Evolutionary conservation across 1,140 invertebrate genomes (phyloP).

Genomic region (Drosophila repletoides): DNA sequence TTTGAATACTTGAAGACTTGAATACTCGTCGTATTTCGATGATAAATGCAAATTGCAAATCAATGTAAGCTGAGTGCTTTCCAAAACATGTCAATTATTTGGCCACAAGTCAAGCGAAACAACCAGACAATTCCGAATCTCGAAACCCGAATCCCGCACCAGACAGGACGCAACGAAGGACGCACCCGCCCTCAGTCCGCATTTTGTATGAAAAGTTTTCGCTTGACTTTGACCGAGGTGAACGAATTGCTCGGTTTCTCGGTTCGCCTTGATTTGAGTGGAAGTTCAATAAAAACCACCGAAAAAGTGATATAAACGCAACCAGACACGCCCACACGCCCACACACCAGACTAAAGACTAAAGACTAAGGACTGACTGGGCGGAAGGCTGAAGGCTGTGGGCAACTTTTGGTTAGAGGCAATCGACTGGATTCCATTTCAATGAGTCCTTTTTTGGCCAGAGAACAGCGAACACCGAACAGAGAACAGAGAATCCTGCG

Average conservation of each 20-base stretch:
- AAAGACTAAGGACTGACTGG: no score
- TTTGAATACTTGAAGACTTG: no score
- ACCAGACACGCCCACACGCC: conserved; percentile 10
- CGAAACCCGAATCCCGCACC: no score
- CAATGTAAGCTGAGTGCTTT: conserved; percentile 11
- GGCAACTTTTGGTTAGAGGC: conserved; percentile 10
- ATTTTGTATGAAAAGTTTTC: conserved; percentile 1
- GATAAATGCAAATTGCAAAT: conserved; percentile 33
- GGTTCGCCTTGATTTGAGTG: conserved; percentile 8
- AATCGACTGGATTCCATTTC: conserved; percentile 2
- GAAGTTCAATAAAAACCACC: neutral
- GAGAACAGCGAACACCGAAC: neutral
- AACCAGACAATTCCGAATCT: conserved; percentile 3
- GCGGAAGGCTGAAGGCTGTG: no score
- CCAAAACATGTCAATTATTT: conserved; percentile 11
- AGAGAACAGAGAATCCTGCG: neutral
- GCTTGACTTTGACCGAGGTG: conserved; percentile 19
- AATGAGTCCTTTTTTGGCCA: neutral
- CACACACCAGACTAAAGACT: no score
- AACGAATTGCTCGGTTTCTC: conserved; percentile 20
- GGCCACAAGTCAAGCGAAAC: neutral
- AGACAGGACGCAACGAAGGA: no score
- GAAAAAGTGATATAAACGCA: conserved; percentile 21
- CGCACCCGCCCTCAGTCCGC: neutral
- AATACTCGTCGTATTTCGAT: no score